phyloP scores from a whole-genome alignment of 30 jellyfish, hydroid and myxozoan genomes.

The Pelagia noctiluca region DNA sequence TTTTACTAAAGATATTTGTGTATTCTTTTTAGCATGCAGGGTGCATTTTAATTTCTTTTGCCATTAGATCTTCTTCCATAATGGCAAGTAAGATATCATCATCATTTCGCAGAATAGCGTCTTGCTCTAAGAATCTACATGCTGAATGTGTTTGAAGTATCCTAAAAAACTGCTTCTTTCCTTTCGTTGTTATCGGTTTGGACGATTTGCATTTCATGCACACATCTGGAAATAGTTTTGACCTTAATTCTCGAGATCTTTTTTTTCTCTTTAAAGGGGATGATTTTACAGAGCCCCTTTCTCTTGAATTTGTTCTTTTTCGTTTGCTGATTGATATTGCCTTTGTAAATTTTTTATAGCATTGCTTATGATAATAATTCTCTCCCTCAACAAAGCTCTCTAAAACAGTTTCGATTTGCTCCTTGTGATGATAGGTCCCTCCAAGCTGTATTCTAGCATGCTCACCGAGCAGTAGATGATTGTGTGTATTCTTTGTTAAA shows the following conservation, averaged over 20 bases:
- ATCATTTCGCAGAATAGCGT: slow-evolving; percentile 19
- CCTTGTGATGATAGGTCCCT: slow-evolving; percentile 9
- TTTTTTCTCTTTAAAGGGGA: slow-evolving; percentile 47
- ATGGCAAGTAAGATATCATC: not conserved
- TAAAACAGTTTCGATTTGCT: slow-evolving; percentile 38
- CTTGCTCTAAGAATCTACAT: slow-evolving; percentile 12
- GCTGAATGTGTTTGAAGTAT: slow-evolving; percentile 23
- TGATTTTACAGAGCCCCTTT: not conserved
- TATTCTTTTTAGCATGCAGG: slow-evolving; percentile 35
- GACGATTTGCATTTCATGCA: slow-evolving; percentile 22
- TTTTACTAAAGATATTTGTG: slow-evolving; percentile 7
- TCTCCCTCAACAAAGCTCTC: slow-evolving; percentile 31
- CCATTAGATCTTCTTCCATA: slow-evolving; percentile 36
- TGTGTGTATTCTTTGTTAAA: slow-evolving; percentile 17
- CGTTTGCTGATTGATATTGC: slow-evolving; percentile 17
- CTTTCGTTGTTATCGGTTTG: slow-evolving; percentile 2
- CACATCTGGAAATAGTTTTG: slow-evolving; percentile 41
- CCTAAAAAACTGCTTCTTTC: slow-evolving; percentile 6
- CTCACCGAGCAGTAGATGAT: slow-evolving; percentile 16
- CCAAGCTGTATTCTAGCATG: slow-evolving; percentile 32
- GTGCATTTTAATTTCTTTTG: slow-evolving; percentile 49
- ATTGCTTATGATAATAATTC: slow-evolving; percentile 33
- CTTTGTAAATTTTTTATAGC: slow-evolving; percentile 48
- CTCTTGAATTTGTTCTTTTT: not conserved
- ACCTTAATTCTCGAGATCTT: slow-evolving; percentile 19